These are phyloP conservation scores for Varecia variegata DNA, from an alignment of 2,797 vertebrate species.

Conservation along the genomic window DNA sequence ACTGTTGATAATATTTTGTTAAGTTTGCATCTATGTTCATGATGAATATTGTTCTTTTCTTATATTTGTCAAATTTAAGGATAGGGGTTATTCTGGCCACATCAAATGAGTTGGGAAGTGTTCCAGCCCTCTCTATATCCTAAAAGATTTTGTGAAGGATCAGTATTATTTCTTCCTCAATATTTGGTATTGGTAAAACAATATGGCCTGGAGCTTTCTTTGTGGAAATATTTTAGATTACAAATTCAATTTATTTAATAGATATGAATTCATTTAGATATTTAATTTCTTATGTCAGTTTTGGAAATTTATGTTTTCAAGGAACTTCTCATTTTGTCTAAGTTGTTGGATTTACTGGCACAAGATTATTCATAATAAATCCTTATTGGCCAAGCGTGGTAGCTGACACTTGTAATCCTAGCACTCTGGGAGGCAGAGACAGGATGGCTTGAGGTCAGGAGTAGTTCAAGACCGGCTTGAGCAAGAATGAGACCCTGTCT, in stretches of 20 bases:
- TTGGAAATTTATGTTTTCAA: slow-evolving; percentile 23
- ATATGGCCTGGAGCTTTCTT: not conserved
- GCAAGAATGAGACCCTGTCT: not conserved
- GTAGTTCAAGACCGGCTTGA: not conserved
- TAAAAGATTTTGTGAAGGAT: not conserved
- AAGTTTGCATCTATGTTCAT: not conserved
- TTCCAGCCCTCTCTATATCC: not conserved
- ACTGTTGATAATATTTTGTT: slow-evolving; percentile 14
- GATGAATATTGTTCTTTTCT: not conserved
- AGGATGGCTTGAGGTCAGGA: not conserved
- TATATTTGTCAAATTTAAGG: not conserved
- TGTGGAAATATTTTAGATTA: not conserved
- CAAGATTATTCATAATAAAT: not conserved
- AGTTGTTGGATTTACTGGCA: not conserved
- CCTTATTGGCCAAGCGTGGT: not conserved
- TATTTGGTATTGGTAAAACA: not conserved
- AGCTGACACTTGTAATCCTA: not conserved
- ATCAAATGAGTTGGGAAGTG: not conserved
- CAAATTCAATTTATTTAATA: not conserved
- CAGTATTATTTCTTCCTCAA: not conserved
- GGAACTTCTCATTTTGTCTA: not conserved
- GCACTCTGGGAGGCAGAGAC: not conserved
- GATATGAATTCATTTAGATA: not conserved
- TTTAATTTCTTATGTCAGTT: not conserved
- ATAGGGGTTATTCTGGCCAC: not conserved